phyloP scores from a whole-genome alignment of 2,888 invertebrate species.

The Argyra leucocephala region DNA sequence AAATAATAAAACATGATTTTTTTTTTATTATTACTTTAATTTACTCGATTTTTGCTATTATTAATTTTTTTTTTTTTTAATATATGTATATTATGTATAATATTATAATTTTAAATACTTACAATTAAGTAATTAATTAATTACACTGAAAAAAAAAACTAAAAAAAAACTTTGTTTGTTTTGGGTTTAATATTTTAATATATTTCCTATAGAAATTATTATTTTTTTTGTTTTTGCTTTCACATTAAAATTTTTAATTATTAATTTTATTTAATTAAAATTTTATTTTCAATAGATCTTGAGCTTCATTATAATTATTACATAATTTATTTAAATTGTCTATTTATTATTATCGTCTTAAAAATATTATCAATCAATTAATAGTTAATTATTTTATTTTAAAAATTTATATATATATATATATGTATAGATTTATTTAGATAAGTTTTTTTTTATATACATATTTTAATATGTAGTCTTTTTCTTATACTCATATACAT shows the following conservation, averaged over 20 bases:
- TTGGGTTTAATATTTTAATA: too few species aligned
- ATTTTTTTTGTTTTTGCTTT: neutral
- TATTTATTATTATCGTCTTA: slow-evolving; percentile 1
- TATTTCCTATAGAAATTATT: neutral
- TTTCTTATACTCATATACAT: neutral
- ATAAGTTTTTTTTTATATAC: too few species aligned
- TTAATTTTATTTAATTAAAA: neutral
- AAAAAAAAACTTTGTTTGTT: neutral
- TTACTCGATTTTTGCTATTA: too few species aligned
- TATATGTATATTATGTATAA: neutral
- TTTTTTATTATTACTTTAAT: neutral
- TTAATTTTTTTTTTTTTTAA: neutral
- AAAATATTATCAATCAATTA: neutral
- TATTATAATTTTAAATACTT: neutral
- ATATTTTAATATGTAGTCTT: neutral
- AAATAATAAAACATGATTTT: neutral
- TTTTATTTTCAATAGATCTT: neutral
- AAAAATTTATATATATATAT: too few species aligned
- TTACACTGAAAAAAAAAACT: neutral
- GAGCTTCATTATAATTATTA: neutral
- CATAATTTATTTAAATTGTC: neutral
- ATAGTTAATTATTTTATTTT: too few species aligned
- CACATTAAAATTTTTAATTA: neutral
- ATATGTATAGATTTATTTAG: too few species aligned
- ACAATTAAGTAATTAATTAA: neutral